Conservation (phyloP, 92 coral and sea anemone genomes). For the Scolanthus callimorphus region DNA sequence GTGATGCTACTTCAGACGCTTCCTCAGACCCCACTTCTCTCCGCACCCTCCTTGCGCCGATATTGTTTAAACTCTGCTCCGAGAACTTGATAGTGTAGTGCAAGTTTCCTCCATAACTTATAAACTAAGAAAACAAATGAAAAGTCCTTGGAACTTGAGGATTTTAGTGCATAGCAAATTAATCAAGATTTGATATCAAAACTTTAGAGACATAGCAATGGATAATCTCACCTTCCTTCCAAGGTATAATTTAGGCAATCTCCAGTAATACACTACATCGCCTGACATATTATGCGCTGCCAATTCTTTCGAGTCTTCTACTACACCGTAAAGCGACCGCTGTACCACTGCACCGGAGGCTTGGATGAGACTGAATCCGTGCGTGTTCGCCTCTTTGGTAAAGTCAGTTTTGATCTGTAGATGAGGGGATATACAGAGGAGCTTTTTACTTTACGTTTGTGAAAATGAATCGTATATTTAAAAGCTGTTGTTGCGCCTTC, state of each 20-base stretch:
- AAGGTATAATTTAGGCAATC: slow-evolving; percentile 47
- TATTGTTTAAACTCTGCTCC: neutral
- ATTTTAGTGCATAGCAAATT: too few relatives aligned
- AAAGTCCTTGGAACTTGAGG: too few relatives aligned
- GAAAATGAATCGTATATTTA: too few relatives aligned
- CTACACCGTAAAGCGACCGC: slow-evolving; percentile 17
- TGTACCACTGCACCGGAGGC: slow-evolving; percentile 8
- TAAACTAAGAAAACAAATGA: slow-evolving; percentile 20
- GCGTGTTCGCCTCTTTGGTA: neutral
- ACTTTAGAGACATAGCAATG: too few relatives aligned
- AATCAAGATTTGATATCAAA: too few relatives aligned
- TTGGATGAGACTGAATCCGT: slow-evolving; percentile 18
- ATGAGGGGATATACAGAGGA: too few relatives aligned
- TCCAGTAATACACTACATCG: slow-evolving; percentile 48
- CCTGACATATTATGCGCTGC: slow-evolving; percentile 19
- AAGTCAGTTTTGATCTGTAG: too few relatives aligned
- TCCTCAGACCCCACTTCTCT: neutral
- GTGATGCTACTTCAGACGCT: neutral
- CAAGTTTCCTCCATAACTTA: slow-evolving; percentile 64
- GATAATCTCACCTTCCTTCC: slow-evolving; percentile 69
- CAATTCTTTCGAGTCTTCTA: neutral
- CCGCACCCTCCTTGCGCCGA: neutral
- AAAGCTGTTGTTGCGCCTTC: too few relatives aligned
- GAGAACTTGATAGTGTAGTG: slow-evolving; percentile 36
- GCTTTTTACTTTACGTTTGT: too few relatives aligned